Evolutionary conservation across 2,797 vertebrate species (phyloP).

Genomic region (Dermochelys coriacea): DNA sequence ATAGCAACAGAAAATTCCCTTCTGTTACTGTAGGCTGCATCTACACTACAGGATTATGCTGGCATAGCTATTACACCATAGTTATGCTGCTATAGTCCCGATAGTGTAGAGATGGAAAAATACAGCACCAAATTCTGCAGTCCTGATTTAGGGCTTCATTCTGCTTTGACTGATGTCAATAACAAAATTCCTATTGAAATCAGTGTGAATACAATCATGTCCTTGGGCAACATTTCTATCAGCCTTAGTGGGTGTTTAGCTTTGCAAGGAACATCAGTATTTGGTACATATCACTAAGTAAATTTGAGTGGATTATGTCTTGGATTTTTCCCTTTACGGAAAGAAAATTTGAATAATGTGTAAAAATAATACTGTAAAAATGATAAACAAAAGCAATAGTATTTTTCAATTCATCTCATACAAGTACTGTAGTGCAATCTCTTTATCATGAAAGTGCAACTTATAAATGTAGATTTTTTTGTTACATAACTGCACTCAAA

Average conservation of each 20-base stretch:
- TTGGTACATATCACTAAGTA: background rate
- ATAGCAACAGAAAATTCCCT: background rate
- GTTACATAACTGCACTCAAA: too few species aligned
- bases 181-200: background rate
- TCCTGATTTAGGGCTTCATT: background rate
- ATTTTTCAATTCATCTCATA: too few species aligned
- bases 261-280: background rate
- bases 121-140: background rate
- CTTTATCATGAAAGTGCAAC: too few species aligned
- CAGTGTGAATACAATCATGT: fast-evolving
- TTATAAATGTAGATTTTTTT: too few species aligned
- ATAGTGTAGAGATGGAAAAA: background rate
- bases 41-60: background rate
- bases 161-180: background rate
- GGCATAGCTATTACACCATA: background rate
- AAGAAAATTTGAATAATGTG: background rate
- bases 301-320: background rate
- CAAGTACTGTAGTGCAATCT: too few species aligned
- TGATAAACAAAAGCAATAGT: too few species aligned
- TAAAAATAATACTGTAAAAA: too few species aligned
- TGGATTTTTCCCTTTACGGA: fast-evolving
- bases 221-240: background rate
- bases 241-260: background rate
- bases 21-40: background rate
- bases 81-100: background rate